Evolutionary conservation across 2,797 vertebrate genomes (phyloP), one percentile per base, ranked within the genome.

Genomic region (Necrosyrtes monachus): DNA sequence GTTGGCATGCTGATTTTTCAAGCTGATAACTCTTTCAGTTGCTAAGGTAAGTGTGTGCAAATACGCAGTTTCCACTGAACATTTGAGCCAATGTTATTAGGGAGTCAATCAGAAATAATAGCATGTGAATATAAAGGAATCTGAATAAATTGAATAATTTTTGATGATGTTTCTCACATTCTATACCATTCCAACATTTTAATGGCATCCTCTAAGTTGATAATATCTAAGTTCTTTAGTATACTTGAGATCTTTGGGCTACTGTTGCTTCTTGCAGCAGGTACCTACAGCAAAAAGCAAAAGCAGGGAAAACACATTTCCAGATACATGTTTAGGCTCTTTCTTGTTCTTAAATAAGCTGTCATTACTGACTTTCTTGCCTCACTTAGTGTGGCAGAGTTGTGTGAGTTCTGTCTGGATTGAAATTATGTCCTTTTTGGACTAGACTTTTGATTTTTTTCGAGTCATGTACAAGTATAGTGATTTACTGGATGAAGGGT

Each of bases 1-100:
- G 43, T 93, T 95, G 81, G 35, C 62, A 27, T 75, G 50, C 75
- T 91, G 57, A 18, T 90, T 90, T 95, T 93, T 90, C 75, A 79
- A 73, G 72, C 54, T 75, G 67, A 13, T 93, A 89, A 83, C 64
- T 78, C 4, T 6, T 54, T 80, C 92, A 76, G 31, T 90, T 95
- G 48, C 60, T 74, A 48, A 85, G 77, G 59, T 92, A 56, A 30
- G 7, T 35, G 50, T 64, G 30, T 94, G 43, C 69, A 85, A n/a
- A 60, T 50, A 37, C 51, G 30, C 39, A n/a, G 43, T 94, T 94
- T 91, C n/a, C 75, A 30, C 10, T 79, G 33, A 81, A 67, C 33
- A 13, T 86, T 35, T 57, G 30, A 86, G 35, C 57, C 57, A 72
- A 4, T 2, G 2, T 46, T 95, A 73, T 24, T 51, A 65, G 59